phyloP scores from a whole-genome alignment of 2,113 vertebrate species.

The Ammodytes dubius region DNA sequence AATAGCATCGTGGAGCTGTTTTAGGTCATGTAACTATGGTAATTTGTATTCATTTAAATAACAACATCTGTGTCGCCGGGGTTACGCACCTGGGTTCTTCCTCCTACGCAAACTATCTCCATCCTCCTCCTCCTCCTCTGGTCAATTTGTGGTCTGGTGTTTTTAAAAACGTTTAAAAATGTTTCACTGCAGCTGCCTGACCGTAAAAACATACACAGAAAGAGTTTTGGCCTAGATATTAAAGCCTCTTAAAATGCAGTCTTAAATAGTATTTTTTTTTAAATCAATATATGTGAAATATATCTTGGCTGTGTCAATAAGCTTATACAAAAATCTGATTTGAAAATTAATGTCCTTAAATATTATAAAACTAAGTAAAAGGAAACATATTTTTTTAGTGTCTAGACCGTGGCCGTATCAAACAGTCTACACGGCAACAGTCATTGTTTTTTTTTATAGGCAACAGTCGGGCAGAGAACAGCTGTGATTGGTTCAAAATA shows the following conservation, averaged over 20 bases:
- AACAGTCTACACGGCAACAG: too few species aligned
- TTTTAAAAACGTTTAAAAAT: neutral
- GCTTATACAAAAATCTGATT: neutral
- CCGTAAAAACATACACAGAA: constrained; percentile 33
- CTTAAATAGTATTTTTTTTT: too few species aligned
- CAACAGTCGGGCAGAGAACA: too few species aligned
- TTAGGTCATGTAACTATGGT: constrained; percentile 94
- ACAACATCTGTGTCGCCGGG: constrained; percentile 80
- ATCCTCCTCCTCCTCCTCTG: constrained; percentile 60
- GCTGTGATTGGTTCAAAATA: too few species aligned
- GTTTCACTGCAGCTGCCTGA: constrained; percentile 84
- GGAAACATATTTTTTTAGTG: too few species aligned
- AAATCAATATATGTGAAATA: too few species aligned
- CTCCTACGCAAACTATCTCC: constrained; percentile 54
- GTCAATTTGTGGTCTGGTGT: constrained; percentile 62
- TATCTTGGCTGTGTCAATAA: constrained; percentile 1
- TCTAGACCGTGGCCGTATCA: too few species aligned
- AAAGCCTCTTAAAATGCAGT: neutral
- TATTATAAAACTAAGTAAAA: too few species aligned
- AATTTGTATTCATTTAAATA: constrained; percentile 92
- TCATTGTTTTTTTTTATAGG: too few species aligned
- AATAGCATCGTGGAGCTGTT: constrained; percentile 93
- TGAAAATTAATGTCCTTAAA: too few species aligned
- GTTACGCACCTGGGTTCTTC: constrained; percentile 74
- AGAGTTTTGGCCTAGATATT: constrained; percentile 1